These are phyloP conservation scores for Istiophorus platypterus DNA, from an alignment of 2,113 vertebrate genomes.

Conservation along the genomic window DNA sequence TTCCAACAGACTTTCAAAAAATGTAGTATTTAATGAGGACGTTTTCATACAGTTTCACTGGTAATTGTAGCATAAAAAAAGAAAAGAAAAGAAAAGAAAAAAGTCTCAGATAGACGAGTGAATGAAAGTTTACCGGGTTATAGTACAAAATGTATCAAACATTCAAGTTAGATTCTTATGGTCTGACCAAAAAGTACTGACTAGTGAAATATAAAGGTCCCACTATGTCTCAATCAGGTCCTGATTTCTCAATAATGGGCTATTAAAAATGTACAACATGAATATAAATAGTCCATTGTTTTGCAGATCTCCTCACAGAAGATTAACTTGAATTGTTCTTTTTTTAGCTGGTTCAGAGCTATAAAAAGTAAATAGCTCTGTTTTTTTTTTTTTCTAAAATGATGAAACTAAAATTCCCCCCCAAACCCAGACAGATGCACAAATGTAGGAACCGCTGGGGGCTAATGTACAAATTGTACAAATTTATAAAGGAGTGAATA, in stretches of 20 bases:
- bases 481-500: conserved; percentile 6
- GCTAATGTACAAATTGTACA: conserved; percentile 1
- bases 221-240: background rate
- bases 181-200: background rate
- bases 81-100: too few species aligned
- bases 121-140: background rate
- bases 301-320: background rate
- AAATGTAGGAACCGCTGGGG: background rate
- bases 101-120: background rate
- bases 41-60: conserved; percentile 21
- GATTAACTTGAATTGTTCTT: conserved; percentile 2
- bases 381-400: conserved; percentile 3
- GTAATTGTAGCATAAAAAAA: background rate
- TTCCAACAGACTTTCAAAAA: background rate
- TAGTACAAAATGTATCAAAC: conserved; percentile 54
- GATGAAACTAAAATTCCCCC: background rate
- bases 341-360: conserved; percentile 6
- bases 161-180: background rate
- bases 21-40: conserved; percentile 45
- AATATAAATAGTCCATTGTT: conserved; percentile 45
- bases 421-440: too few species aligned
- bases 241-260: background rate
- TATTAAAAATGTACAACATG: conserved; percentile 18
- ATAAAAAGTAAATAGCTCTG: background rate
- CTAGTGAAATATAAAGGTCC: background rate